phyloP scores from a whole-genome alignment of 2,888 invertebrate species.

The Chamaedrilus cognettii region DNA sequence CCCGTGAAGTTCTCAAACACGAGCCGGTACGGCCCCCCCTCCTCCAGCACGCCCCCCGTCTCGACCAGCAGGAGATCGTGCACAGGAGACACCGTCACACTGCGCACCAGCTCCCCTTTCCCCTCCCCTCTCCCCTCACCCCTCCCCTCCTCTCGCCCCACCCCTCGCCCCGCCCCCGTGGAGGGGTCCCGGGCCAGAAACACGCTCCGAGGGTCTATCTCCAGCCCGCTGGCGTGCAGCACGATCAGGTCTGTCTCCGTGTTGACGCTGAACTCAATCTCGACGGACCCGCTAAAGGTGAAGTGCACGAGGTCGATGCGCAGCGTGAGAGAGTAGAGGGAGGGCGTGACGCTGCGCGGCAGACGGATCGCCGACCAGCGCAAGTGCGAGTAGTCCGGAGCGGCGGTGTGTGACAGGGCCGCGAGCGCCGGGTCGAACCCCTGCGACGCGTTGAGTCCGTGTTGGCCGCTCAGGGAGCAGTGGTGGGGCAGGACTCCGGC shows the following conservation, averaged over 20 bases:
- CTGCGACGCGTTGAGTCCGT: too few species aligned
- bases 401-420: not conserved
- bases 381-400: constrained; percentile 25
- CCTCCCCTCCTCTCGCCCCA: too few species aligned
- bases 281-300: constrained; percentile 34
- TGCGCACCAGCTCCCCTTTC: constrained; percentile 13
- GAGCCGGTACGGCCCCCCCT: constrained; percentile 24
- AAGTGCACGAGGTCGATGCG: constrained; percentile 33
- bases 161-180: constrained; percentile 8
- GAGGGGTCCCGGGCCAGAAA: not conserved
- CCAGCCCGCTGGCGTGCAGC: constrained; percentile 31
- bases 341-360: constrained; percentile 33
- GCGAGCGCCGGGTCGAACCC: not conserved
- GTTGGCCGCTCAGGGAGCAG: not conserved
- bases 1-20: constrained; percentile 31
- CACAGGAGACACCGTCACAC: not conserved
- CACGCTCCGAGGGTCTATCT: constrained; percentile 12
- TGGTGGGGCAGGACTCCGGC: not conserved
- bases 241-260: constrained; percentile 30
- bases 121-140: too few species aligned
- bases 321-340: constrained; percentile 31
- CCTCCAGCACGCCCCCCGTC: constrained; percentile 21
- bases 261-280: constrained; percentile 23
- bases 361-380: constrained; percentile 38
- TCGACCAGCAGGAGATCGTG: constrained; percentile 37